Conservation (phyloP, 2,113 vertebrate species). For the Marcusenius ussheri region DNA sequence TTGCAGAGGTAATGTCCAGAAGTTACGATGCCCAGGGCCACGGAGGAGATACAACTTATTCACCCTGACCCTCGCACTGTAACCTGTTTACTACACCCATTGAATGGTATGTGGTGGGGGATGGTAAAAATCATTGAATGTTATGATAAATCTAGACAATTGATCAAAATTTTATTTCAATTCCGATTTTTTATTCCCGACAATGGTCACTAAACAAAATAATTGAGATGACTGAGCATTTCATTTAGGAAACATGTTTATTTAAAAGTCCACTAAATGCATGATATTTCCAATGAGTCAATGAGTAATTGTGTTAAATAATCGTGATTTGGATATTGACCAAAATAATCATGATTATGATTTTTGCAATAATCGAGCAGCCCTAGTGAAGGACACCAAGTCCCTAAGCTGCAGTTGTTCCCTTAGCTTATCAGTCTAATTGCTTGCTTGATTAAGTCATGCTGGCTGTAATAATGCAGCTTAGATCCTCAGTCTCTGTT, state of each 20-base stretch:
- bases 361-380: no score
- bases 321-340: no score
- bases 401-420: background rate
- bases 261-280: background rate
- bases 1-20: background rate
- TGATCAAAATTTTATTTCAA: background rate
- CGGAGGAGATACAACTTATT: background rate
- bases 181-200: background rate
- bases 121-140: background rate
- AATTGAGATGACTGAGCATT: no score
- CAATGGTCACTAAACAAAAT: background rate
- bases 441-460: background rate
- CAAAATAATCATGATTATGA: no score
- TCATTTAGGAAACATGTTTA: no score
- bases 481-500: background rate
- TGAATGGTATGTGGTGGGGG: background rate
- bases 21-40: background rate
- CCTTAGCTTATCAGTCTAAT: background rate
- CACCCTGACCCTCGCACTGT: background rate
- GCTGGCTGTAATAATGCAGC: background rate
- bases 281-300: background rate
- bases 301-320: no score
- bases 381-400: background rate
- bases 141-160: background rate
- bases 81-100: background rate